phyloP scores from a whole-genome alignment of 2,113 vertebrate genomes.

The Ornithorhynchus anatinus region DNA sequence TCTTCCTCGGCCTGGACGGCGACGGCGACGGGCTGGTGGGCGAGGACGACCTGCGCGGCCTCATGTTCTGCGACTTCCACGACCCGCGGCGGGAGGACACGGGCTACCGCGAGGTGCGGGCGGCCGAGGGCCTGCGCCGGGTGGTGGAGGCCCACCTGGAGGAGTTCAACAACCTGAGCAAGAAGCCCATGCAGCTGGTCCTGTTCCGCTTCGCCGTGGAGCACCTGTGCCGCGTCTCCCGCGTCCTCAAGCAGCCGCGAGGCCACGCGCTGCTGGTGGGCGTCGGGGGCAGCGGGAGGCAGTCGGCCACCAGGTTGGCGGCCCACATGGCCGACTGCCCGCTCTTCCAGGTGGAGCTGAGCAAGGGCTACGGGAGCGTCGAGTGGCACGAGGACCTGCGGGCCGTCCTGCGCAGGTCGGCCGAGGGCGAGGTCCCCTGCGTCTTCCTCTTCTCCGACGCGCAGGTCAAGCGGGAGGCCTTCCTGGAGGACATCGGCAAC shows the following conservation, averaged over 20 bases:
- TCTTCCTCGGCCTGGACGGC: slow-evolving; percentile 82
- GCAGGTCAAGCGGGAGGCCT: slow-evolving; percentile 90
- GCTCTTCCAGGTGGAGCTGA: slow-evolving; percentile 88
- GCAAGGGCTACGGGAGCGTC: slow-evolving; percentile 79
- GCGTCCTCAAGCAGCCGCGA: slow-evolving; percentile 87
- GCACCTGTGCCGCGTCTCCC: slow-evolving; percentile 87
- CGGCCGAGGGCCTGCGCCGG: slow-evolving; percentile 73
- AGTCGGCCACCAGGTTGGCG: slow-evolving; percentile 87
- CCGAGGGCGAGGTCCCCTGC: slow-evolving; percentile 79
- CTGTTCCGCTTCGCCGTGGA: slow-evolving; percentile 90
- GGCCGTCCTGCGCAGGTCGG: slow-evolving; percentile 80
- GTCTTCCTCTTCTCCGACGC: slow-evolving; percentile 90
- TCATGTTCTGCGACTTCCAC: slow-evolving; percentile 93
- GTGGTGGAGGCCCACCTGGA: slow-evolving; percentile 84
- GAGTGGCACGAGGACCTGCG: slow-evolving; percentile 91
- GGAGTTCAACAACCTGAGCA: slow-evolving; percentile 87
- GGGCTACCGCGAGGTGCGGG: slow-evolving; percentile 79
- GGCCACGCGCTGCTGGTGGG: slow-evolving; percentile 89
- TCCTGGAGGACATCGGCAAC: slow-evolving; percentile 90
- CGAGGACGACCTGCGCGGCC: slow-evolving; percentile 87
- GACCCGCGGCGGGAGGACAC: slow-evolving; percentile 83
- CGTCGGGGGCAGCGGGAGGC: slow-evolving; percentile 88
- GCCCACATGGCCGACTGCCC: slow-evolving; percentile 86
- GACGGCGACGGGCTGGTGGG: slow-evolving; percentile 78
- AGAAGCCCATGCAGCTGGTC: slow-evolving; percentile 88